These are phyloP conservation scores for Thecophora atra DNA, from an alignment of 2,888 invertebrate genomes.

Conservation along the genomic window DNA sequence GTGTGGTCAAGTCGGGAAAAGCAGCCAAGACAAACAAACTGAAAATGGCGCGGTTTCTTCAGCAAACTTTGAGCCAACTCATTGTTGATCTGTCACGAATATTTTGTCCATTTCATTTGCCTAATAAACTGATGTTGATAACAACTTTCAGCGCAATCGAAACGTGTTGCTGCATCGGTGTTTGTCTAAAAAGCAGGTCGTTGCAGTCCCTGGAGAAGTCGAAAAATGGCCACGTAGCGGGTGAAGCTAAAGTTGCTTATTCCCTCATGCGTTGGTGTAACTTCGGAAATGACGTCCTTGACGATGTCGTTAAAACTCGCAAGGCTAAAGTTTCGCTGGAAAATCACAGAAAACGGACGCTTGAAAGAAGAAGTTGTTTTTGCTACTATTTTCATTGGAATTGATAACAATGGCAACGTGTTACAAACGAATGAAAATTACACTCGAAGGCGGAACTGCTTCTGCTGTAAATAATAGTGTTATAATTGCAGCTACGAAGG, in stretches of 20 bases:
- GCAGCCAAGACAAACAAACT: neutral
- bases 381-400: neutral
- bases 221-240: neutral
- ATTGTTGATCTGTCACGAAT: neutral
- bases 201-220: neutral
- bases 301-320: constrained; percentile 26
- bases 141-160: neutral
- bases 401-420: neutral
- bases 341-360: neutral
- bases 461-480: neutral
- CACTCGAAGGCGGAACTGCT: neutral
- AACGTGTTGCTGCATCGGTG: constrained; percentile 5
- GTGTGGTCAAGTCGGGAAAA: neutral
- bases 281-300: constrained; percentile 2
- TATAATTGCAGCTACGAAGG: too few species aligned
- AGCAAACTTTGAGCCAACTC: neutral
- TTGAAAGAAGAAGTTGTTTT: constrained; percentile 23
- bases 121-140: constrained; percentile 24
- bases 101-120: constrained; percentile 20
- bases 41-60: neutral
- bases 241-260: too few species aligned
- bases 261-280: too few species aligned
- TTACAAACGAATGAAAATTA: neutral
- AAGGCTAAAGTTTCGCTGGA: constrained; percentile 18
- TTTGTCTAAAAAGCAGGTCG: neutral